Base-by-base conservation (phyloP, 2,888 invertebrate species). In the Drosophila lutescens region DNA sequence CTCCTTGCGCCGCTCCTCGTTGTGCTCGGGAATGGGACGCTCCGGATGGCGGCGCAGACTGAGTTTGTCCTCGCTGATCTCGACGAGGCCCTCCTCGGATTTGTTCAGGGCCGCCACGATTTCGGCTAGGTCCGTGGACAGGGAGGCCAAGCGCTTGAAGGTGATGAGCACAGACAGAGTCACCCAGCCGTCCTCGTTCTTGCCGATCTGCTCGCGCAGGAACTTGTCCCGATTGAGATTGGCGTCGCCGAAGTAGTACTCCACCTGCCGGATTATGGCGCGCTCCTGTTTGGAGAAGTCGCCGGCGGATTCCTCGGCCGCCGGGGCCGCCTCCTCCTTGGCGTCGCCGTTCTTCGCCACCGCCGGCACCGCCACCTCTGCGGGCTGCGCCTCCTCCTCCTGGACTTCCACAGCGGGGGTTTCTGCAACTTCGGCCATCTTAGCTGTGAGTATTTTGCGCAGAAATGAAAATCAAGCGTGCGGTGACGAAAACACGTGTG, bases 221-320 rank as follows among this genome's bases (percentile, higher is more conserved):
- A 99, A 99, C 92, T 97, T 98, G 91, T 99, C 99, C 68, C 96
- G 94, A 0, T 96, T 95, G 56, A 99, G 93, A 92, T 99, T 99
- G 6, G 96, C 94, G 91, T 99, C 97, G 54, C 99, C 98, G 93
- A 96, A 97, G 41, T 92, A 92, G 63, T 92, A 92, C 76, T 92
- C 92, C 8, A 95, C 93, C 92, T 96, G 96, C 6, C 94, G 94
- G 75, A 96, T 94, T 49, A 96, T 95, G 60, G 94, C 93, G 56
- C 91, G 92, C 63, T 95, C 95, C 57, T 95, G 81, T 13, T 93
- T 93, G 2, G 89, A 60, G 38, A 77, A 65, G 20, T 67, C 66
- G 59, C 65, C 40, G 44, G 74, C 56, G 32, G 47, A 15, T 57
- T 53, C 65, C 40, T 69, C 75, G 41, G 76, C 74, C 15, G 58